Percentiles rank a stretch among this genome's conserved stretches.
phyloP scores from a whole-genome alignment of 1,140 invertebrate genomes.

The Cherax destructor region DNA sequence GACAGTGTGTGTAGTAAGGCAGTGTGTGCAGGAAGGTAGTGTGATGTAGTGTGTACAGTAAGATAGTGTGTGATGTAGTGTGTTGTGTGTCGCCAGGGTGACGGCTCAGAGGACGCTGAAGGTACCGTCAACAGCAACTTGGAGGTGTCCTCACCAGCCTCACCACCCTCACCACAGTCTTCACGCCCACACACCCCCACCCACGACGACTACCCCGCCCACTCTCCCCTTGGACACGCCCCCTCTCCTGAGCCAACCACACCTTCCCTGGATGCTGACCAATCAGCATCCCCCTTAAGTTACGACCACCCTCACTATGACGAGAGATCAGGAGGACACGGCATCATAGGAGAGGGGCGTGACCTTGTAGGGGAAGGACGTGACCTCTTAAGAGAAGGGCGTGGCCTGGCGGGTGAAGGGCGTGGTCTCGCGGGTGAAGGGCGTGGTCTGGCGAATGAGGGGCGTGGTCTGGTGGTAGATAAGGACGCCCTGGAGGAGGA shows the following conservation, averaged over 20 bases:
- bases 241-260: not conserved
- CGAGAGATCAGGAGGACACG: constrained; percentile 1
- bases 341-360: constrained; percentile 2
- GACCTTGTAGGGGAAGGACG: constrained; percentile 7
- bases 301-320: constrained; percentile 32
- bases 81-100: not conserved
- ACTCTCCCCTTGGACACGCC: constrained; percentile 23
- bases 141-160: constrained; percentile 22
- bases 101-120: constrained; percentile 14
- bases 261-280: constrained; percentile 13
- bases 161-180: constrained; percentile 13
- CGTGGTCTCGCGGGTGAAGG: constrained; percentile 1
- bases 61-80: not conserved
- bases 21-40: not conserved
- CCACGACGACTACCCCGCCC: constrained; percentile 44
- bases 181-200: constrained; percentile 43
- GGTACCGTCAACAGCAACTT: constrained; percentile 7
- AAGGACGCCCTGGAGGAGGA: constrained; percentile 6
- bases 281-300: constrained; percentile 19
- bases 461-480: not conserved
- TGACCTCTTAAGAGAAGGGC: constrained; percentile 3
- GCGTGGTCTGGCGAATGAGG: not conserved
- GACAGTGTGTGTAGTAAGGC: not conserved
- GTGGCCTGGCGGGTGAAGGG: not conserved
- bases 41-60: too few relatives aligned